Percentiles rank a stretch among this genome's conserved stretches.
phyloP scores from a whole-genome alignment of 2,888 invertebrate species.

The Belgica antarctica region DNA sequence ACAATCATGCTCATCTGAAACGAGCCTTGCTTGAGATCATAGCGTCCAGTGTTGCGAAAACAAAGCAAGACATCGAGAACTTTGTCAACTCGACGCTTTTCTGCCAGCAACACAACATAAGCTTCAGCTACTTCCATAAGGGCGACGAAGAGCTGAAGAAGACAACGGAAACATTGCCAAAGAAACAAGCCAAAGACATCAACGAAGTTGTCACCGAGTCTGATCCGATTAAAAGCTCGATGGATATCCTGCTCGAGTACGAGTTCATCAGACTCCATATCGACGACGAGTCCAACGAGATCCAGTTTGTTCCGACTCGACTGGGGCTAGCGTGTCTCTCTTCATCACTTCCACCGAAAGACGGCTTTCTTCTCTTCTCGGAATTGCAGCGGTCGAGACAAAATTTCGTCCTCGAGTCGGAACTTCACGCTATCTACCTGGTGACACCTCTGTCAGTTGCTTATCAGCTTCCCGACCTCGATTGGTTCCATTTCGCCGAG shows the following conservation, averaged over 20 bases:
- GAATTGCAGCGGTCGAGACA: conserved; percentile 87
- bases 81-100: conserved; percentile 81
- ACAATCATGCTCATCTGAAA: conserved; percentile 64
- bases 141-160: conserved; percentile 49
- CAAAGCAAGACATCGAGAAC: conserved; percentile 66
- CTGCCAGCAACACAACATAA: conserved; percentile 48
- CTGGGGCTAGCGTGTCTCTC: conserved; percentile 90
- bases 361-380: conserved; percentile 82
- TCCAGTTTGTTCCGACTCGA: conserved; percentile 71
- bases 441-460: conserved; percentile 91
- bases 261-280: conserved; percentile 74
- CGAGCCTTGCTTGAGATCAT: conserved; percentile 78
- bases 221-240: conserved; percentile 59
- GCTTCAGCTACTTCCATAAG: conserved; percentile 31
- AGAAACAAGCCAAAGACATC: conserved; percentile 45
- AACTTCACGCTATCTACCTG: conserved; percentile 90
- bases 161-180: conserved; percentile 45
- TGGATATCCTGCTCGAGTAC: conserved; percentile 72
- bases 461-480: conserved; percentile 70
- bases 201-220: conserved; percentile 46
- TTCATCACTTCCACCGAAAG: conserved; percentile 91
- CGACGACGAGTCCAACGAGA: conserved; percentile 54
- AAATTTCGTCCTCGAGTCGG: conserved; percentile 88
- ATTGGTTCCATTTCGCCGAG: conserved; percentile 77
- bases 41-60: conserved; percentile 78